Evolutionary conservation across 2,888 invertebrate species (phyloP).

Genomic region (Choreutis nemorana): DNA sequence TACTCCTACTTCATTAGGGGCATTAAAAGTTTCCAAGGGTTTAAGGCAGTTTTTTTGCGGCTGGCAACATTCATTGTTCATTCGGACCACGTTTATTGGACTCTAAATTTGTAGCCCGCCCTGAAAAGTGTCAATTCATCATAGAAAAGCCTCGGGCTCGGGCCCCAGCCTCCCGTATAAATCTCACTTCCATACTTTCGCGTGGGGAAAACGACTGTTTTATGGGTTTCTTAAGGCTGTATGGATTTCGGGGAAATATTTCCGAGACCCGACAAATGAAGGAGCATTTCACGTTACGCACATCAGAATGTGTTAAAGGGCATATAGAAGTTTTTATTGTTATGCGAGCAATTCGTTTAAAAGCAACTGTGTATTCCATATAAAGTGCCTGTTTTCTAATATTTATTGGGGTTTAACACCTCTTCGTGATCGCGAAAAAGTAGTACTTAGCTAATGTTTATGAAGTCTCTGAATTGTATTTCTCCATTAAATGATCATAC

Average conservation of each 20-base stretch:
- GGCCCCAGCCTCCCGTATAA: conserved; percentile 60
- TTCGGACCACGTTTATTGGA: conserved; percentile 59
- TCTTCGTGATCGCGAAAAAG: conserved; percentile 11
- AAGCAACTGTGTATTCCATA: conserved; percentile 57
- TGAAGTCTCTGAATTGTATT: no score
- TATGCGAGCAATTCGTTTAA: conserved; percentile 65
- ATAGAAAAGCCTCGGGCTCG: conserved; percentile 60
- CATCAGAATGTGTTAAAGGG: conserved; percentile 64
- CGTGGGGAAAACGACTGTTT: conserved; percentile 64
- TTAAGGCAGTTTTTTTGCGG: conserved; percentile 51
- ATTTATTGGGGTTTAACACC: conserved; percentile 45
- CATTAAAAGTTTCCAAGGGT: conserved; percentile 59
- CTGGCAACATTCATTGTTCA: conserved; percentile 56
- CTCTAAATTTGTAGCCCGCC: conserved; percentile 59
- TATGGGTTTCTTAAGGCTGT: conserved; percentile 68
- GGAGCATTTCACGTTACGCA: conserved; percentile 57
- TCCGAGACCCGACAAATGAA: conserved; percentile 63
- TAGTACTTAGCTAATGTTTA: no score
- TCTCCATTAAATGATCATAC: no score
- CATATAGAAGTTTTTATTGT: conserved; percentile 61
- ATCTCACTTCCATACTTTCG: conserved; percentile 67
- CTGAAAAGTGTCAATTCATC: conserved; percentile 67
- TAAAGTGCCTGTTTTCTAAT: conserved; percentile 59
- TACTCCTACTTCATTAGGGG: conserved; percentile 60
- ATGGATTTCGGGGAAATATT: conserved; percentile 68